Conservation (phyloP, 2,888 invertebrate species). For the Drosophila vallismaia region DNA sequence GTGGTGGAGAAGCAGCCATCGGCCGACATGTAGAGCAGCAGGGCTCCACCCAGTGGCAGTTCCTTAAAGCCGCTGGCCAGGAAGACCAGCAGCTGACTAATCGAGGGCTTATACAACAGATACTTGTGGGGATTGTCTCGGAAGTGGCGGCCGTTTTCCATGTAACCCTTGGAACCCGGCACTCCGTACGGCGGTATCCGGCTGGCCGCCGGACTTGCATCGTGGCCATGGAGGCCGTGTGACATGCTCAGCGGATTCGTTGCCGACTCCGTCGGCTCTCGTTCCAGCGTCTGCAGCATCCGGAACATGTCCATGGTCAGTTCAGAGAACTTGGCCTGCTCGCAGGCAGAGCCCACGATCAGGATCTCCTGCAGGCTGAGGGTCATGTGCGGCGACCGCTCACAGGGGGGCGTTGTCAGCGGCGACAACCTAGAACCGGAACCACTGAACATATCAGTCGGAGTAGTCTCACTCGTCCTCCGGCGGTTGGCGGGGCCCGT, state of each 20-base stretch:
- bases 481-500: conserved; percentile 83
- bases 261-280: conserved; percentile 94
- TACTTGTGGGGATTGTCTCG: conserved; percentile 98
- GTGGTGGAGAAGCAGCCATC: conserved; percentile 93
- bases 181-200: conserved; percentile 85
- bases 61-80: conserved; percentile 96
- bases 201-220: conserved; percentile 84
- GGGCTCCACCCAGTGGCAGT: conserved; percentile 94
- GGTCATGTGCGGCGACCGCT: conserved; percentile 93
- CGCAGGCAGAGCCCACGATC: conserved; percentile 95
- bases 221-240: conserved; percentile 84
- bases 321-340: conserved; percentile 98
- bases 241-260: conserved; percentile 87
- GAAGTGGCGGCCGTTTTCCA: conserved; percentile 90
- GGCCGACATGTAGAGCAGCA: conserved; percentile 96
- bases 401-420: conserved; percentile 93
- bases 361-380: conserved; percentile 96
- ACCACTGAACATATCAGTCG: conserved; percentile 79
- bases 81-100: conserved; percentile 96
- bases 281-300: conserved; percentile 96
- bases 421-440: conserved; percentile 89
- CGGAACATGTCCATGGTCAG: conserved; percentile 98
- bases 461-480: conserved; percentile 83
- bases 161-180: conserved; percentile 85
- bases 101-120: conserved; percentile 96